Evolutionary conservation across 2,797 vertebrate species (phyloP).

Genomic region (Rhynchonycteris naso): DNA sequence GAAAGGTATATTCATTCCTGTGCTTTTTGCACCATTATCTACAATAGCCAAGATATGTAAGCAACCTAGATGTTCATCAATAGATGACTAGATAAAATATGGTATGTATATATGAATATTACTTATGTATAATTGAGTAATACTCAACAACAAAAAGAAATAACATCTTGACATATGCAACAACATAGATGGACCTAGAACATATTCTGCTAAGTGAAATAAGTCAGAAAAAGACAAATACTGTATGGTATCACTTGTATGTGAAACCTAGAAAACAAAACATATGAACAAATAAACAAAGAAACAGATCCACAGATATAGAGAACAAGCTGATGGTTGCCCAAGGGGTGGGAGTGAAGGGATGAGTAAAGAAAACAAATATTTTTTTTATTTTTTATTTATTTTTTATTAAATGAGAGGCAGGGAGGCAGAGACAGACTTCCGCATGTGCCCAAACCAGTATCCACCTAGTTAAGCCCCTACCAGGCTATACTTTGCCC

Average conservation of each 20-base stretch:
- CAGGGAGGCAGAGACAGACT: too few relatives aligned
- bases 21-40: background rate
- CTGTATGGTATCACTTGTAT: background rate
- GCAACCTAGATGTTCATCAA: background rate
- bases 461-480: too few relatives aligned
- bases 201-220: background rate
- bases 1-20: background rate
- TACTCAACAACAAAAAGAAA: background rate
- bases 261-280: background rate
- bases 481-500: too few relatives aligned
- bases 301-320: background rate
- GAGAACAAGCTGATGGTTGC: background rate
- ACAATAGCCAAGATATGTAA: background rate
- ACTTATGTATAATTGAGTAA: background rate
- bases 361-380: background rate
- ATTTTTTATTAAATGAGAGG: too few relatives aligned
- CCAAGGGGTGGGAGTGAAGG: background rate
- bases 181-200: background rate
- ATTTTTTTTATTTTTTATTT: too few relatives aligned
- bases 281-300: background rate
- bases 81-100: background rate
- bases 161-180: background rate
- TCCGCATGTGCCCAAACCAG: too few relatives aligned
- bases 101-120: background rate
- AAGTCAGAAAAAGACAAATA: background rate